Evolutionary conservation across 2,113 vertebrate genomes (phyloP), one percentile per base, ranked within the genome.

Genomic region (Bubo scandiacus): DNA sequence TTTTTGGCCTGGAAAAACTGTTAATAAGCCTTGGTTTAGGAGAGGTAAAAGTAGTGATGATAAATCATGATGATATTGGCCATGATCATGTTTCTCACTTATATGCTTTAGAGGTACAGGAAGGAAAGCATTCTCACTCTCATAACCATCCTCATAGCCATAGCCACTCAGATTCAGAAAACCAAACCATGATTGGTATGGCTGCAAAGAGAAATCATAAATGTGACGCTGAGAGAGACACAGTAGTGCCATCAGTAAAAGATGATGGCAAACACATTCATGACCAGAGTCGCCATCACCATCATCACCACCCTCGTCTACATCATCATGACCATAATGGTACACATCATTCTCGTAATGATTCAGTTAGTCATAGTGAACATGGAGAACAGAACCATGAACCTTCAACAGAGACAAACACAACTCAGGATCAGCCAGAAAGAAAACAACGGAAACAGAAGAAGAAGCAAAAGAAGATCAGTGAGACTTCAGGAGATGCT

Each of bases 51-150:
- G 96, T 99, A 81, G 98, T 99, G 43, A 98, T 97, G 80, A 96
- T 99, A 88, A 98, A 98, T 96, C 99, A 99, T 38, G 99, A 99
- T 83, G 98, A 99, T 34, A 97, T 99, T 92, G 99, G 99, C 52
- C 99, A 99, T 4, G 99, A 99, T 95, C 99, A 99, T 18, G 99
- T 99, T 88, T 99, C 99, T 91, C 99, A 99, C 90, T 97, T 99
- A 32, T 99, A 99, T 92, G 75, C 99, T 86, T 95, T 99, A 95
- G 99, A 99, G 52, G 94, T 99, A 80, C 99, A 99, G 88, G 98
- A 99, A 86, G 99, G 99, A 79, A 98, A 98, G 83, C 99, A 99
- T 96, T 97, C 98, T 19, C 99, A 99, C 93, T 96, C 98, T 10
- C 97, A 96, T 27, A 96, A 78, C 78, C 98, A 96, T 25, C 97